Evolutionary conservation across 2,888 invertebrate species (phyloP), one percentile per base, ranked within the genome.

Genomic region (Mantis religiosa): DNA sequence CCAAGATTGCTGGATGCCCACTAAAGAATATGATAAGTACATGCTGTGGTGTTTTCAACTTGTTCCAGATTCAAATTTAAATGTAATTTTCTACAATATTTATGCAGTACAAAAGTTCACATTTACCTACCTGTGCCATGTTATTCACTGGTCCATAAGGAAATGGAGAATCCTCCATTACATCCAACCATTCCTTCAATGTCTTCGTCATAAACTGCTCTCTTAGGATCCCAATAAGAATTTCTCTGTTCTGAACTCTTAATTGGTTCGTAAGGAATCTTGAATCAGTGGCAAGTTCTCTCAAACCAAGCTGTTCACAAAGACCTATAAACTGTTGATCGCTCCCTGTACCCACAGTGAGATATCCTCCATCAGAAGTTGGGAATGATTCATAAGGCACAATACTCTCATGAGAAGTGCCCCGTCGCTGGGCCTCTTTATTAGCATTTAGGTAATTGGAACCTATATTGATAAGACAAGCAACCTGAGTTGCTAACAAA

Each of bases 321-420:
- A 98, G 94, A 90, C 96, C 96, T 41, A 92, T 92, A 93, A 98
- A 98, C 92, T 98, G 98, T 0, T 94, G 93, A 92, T 99, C 96
- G 85, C 97, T 98, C 1, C 98, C 98, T 3, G 97, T 95, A 0
- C 98, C 98, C 6, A 99, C 94, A 0, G 99, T 97, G 88, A 98
- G 95, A 92, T 96, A 96, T 15, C 92, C 91, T 0, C 97, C 97
- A 92, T 98, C 97, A 92, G 95, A 95, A 0, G 98, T 97, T 92
- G 95, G 94, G 92, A 99, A 99, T 4, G 97, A 96, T 94, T 99
- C 96, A 92, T 99, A 99, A 0, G 99, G 99, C 0, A 99, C 99
- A 90, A 99, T 96, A 92, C 97, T 98, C 90, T 96, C 97, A 93
- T 99, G 99, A 0, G 97, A 97, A 0, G 98, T 98, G n/a, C 99